Conservation (phyloP, 2,797 vertebrate species). For the Ctenopoma multispine region DNA sequence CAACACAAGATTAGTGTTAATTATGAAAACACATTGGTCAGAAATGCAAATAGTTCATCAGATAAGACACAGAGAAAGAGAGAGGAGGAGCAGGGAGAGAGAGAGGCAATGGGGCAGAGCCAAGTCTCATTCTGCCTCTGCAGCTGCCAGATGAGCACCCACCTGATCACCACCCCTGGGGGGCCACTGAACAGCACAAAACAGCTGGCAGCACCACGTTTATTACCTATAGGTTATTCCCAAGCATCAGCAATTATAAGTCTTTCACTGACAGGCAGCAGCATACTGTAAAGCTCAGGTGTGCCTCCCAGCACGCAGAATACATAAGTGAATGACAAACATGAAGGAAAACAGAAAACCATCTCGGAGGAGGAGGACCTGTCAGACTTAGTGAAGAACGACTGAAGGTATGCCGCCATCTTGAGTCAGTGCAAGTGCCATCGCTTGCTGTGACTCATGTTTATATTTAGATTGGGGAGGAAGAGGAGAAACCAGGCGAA, state of each 20-base stretch:
- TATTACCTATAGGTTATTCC: conserved; percentile 73
- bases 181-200: conserved; percentile 43
- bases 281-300: conserved; percentile 20
- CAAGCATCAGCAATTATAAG: conserved; percentile 61
- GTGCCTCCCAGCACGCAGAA: conserved; percentile 8
- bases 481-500: conserved; percentile 70
- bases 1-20: not conserved
- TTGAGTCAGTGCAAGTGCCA: conserved; percentile 64
- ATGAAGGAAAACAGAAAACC: conserved; percentile 8
- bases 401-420: conserved; percentile 70
- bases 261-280: conserved; percentile 39
- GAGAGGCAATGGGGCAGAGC: conserved; percentile 41
- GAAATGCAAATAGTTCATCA: no score
- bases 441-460: conserved; percentile 59
- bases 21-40: not conserved
- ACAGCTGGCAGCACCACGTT: conserved; percentile 69
- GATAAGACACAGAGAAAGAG: not conserved
- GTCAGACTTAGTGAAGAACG: conserved; percentile 41
- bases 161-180: conserved; percentile 63
- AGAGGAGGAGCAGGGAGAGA: not conserved
- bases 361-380: conserved; percentile 25
- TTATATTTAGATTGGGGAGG: conserved; percentile 78
- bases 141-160: conserved; percentile 66
- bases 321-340: conserved; percentile 11
- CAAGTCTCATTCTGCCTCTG: conserved; percentile 48